These are phyloP conservation scores for Protobothrops mucrosquamatus DNA, from an alignment of 2,113 vertebrate genomes.

Conservation along the genomic window DNA sequence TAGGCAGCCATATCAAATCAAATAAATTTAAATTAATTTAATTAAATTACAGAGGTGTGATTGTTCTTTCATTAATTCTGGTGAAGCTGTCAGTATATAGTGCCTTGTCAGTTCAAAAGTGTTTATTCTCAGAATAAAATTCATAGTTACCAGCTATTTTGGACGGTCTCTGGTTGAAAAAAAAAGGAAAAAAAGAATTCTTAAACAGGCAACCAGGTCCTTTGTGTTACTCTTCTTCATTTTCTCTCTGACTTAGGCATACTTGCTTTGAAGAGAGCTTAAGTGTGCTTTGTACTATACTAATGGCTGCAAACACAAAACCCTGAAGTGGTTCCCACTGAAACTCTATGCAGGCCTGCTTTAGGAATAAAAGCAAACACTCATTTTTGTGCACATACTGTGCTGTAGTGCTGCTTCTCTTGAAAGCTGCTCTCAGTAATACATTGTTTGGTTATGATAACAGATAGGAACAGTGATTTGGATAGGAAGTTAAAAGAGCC, in stretches of 20 bases:
- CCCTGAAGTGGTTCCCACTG: constrained; percentile 6
- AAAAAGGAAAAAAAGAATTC: neutral
- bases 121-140: neutral
- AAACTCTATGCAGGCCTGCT: neutral
- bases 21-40: neutral
- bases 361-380: constrained; percentile 5
- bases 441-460: constrained; percentile 7
- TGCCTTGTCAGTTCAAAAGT: neutral
- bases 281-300: neutral
- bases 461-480: neutral
- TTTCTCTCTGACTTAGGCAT: neutral
- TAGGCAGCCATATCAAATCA: neutral
- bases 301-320: constrained; percentile 13
- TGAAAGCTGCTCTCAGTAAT: neutral
- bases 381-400: neutral
- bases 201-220: neutral
- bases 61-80: neutral
- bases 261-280: neutral
- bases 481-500: constrained; percentile 5
- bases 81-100: neutral
- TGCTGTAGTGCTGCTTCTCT: neutral
- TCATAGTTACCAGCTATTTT: neutral
- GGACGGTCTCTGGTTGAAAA: neutral
- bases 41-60: neutral
- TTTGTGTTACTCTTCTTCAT: neutral